Base-by-base conservation (phyloP, 2,113 vertebrate species). In the Petaurus breviceps region DNA sequence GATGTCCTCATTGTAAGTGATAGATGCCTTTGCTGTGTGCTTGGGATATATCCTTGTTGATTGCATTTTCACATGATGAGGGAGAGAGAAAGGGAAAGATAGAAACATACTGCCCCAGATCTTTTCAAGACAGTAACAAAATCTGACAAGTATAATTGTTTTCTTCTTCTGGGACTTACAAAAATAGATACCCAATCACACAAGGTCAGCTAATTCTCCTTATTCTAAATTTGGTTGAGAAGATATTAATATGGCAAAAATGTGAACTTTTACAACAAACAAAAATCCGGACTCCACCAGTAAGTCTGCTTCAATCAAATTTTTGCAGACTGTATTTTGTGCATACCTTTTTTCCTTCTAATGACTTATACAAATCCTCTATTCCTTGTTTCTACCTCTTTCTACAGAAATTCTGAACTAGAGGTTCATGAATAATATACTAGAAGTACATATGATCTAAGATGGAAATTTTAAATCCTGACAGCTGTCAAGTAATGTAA, bases 131-230 rank as follows among this genome's bases (percentile, higher is more conserved):
- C 68, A 95, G 57, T 95, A 97, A 97, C 96, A 97, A 97, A 98
- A 98, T 91, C 94, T 96, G 98, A 98, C 96, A 97, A 97, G 97
- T 97, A 94, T 96, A 98, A 98, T 97, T 97, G 97, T 98, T 98
- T 97, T 96, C 95, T 97, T 96, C 96, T 95, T 97, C 2, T 19
- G 97, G 97, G 97, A 98, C 95, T 92, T 96, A 95, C 14, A 95
- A 97, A 98, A 98, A 97, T 96, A 97, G 95, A 95, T 96, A 98
- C 89, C 94, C 94, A 96, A 96, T 98, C 96, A 97, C 96, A 96
- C 6, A 47, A 95, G 96, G 95, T 96, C 96, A 97, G 92, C 97
- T 94, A 97, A 95, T 97, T 97, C 96, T 96, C 46, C 53, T 96
- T 94, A 92, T 91, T 95, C 16, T 97, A 94, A 94, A 90, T 96